A percentile compares a stretch with the other conserved stretches of the same genome.
Evolutionary conservation across 2,113 vertebrate species (phyloP).

Genomic region (Sylvietta virens): DNA sequence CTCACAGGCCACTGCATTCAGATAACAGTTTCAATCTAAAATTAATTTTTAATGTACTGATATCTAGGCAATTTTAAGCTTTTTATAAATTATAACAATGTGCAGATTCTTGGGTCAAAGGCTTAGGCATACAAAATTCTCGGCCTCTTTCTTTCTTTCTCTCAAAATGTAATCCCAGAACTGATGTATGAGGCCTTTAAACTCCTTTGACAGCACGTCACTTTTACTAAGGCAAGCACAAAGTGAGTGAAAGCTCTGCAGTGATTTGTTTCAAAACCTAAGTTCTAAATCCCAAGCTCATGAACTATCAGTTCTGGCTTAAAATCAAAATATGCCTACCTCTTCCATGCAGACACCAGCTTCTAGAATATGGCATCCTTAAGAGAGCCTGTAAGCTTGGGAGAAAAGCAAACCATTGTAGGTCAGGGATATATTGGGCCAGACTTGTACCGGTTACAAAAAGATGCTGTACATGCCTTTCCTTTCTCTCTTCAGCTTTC

Average conservation of each 20-base stretch:
- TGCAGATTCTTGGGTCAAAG: conserved; percentile 26
- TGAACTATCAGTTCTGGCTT: neutral
- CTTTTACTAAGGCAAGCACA: conserved; percentile 43
- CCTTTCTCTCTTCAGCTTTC: neutral
- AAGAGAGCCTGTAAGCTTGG: neutral
- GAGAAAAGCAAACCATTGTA: neutral
- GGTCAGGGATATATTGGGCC: neutral
- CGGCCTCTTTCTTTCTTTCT: conserved; percentile 8
- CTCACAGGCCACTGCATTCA: conserved; percentile 42
- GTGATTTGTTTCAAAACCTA: conserved; percentile 48
- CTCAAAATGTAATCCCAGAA: conserved; percentile 11
- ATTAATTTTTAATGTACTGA: conserved; percentile 20
- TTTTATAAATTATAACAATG: conserved; percentile 50
- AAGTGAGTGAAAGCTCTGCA: conserved; percentile 28
- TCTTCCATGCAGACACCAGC: neutral
- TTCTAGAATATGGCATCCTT: neutral
- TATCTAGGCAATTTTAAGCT: conserved; percentile 18
- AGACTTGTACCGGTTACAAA: neutral
- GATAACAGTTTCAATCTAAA: conserved; percentile 7
- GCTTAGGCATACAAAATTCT: neutral
- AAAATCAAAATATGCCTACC: neutral
- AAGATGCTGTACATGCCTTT: neutral
- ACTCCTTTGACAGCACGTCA: conserved; percentile 54
- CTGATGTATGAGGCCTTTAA: conserved; percentile 54
- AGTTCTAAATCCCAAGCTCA: neutral